These are phyloP conservation scores for Solenodon paradoxus DNA, from an alignment of 2,113 vertebrate genomes.

Conservation along the genomic window DNA sequence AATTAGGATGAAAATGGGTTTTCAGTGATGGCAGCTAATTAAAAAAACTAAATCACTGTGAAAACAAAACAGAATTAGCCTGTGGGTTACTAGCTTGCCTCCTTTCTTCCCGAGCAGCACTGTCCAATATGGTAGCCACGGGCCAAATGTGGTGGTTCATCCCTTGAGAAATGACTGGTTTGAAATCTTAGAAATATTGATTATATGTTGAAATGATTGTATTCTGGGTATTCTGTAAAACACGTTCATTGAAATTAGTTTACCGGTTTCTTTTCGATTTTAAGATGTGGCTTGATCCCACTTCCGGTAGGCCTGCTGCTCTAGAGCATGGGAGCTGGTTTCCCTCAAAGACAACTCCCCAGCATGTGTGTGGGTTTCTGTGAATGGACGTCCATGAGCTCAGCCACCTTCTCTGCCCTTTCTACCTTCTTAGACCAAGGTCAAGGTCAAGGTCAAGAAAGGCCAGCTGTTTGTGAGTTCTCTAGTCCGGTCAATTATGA, in stretches of 20 bases:
- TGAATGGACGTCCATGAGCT: neutral
- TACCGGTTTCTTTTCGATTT: neutral
- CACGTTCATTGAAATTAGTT: neutral
- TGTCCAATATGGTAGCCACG: neutral
- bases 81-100: neutral
- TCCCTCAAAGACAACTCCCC: too few species aligned
- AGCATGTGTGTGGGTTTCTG: neutral
- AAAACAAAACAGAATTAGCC: neutral
- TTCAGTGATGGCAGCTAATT: neutral
- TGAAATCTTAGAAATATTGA: neutral
- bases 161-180: neutral
- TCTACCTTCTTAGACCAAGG: neutral
- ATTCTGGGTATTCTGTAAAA: neutral
- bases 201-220: neutral
- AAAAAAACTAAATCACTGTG: neutral
- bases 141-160: neutral
- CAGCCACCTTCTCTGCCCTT: neutral
- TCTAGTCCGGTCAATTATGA: neutral
- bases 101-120: neutral
- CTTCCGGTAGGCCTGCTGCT: neutral
- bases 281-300: neutral
- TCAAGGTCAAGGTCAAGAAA: slow-evolving; percentile 23
- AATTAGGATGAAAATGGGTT: neutral
- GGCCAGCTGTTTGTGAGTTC: neutral
- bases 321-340: neutral